Evolutionary conservation across 2,888 invertebrate genomes (phyloP), one percentile per base, ranked within the genome.

Genomic region (Gymnosoma rotundatum): DNA sequence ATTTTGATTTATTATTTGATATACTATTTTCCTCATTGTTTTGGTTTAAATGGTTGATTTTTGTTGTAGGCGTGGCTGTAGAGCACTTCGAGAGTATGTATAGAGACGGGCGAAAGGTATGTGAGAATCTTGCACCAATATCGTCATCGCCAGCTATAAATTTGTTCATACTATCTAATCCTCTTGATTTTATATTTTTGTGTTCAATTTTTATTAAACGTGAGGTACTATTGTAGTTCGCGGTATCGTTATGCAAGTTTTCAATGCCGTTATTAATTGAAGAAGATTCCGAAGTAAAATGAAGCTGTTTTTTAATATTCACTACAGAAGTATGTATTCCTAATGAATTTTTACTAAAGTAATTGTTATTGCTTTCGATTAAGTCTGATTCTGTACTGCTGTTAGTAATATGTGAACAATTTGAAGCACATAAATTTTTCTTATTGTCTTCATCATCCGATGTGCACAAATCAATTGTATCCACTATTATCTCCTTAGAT

Each of bases 401-500:
- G 1, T 67, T 73, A 61, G 52, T 52, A 61, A 66, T 66, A 48
- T 50, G 61, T 45, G 76, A 76, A 45, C 50, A 12, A 36, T 69
- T 78, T 66, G 83, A 63, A 69, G 76, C 12, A 42, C 75, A 74
- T 67, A 56, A 32, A 12, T 42, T 84, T 20, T 45, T 76, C 60
- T 78, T 73, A 78, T 80, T 84, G 18, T 89, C 91, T 83, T 95
- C 95, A 87, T 95, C 95, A 79, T 95, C 95, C 1, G 95, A 93
- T 9, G 93, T 95, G 90, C 95, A 95, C 89, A 95, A 93, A 90
- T 95, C 94, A 87, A 95, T 95, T 89, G 94, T 94, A 86, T 92
- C 93, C 89, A 94, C 94, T 92, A 92, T 89, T 42, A 91, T 89
- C 86, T 91, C 91, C n/a, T 86, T 88, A 21, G 91, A 87, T 25